phyloP scores from a whole-genome alignment of 2,888 invertebrate species.

The Meteorus colon region DNA sequence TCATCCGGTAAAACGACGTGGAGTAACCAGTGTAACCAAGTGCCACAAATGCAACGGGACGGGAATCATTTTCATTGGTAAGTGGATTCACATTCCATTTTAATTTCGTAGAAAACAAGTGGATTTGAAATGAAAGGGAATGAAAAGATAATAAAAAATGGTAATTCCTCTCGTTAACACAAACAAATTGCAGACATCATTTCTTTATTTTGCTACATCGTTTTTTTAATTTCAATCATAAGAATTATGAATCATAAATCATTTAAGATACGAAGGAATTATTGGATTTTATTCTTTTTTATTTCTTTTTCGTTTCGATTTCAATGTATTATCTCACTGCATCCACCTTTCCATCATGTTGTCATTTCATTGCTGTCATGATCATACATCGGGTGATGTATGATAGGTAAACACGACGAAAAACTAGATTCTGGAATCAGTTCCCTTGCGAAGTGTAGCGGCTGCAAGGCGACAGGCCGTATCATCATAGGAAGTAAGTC shows the following conservation, averaged over 20 bases:
- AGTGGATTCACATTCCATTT: slow-evolving; percentile 53
- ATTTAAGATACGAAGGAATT: slow-evolving; percentile 7
- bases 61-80: slow-evolving; percentile 86
- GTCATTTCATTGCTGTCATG: slow-evolving; percentile 70
- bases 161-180: not conserved
- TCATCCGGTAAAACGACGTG: slow-evolving; percentile 89
- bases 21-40: slow-evolving; percentile 87
- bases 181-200: not conserved
- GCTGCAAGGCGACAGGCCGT: slow-evolving; percentile 72
- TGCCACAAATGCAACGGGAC: slow-evolving; percentile 93
- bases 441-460: slow-evolving; percentile 71
- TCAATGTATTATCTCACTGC: slow-evolving; percentile 44
- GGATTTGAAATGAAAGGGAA: slow-evolving; percentile 47
- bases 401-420: slow-evolving; percentile 72
- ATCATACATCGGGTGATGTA: slow-evolving; percentile 71
- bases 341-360: slow-evolving; percentile 61
- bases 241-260: not conserved
- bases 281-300: slow-evolving; percentile 43
- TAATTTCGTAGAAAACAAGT: slow-evolving; percentile 45
- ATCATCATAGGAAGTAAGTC: slow-evolving; percentile 73
- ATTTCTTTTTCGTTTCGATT: slow-evolving; percentile 40
- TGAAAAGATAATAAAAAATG: slow-evolving; percentile 51
- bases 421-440: slow-evolving; percentile 71
- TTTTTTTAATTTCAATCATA: slow-evolving; percentile 12
- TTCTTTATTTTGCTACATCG: slow-evolving; percentile 13